These are phyloP conservation scores for Antrozous pallidus DNA, from an alignment of 2,797 vertebrate species.

Conservation along the genomic window DNA sequence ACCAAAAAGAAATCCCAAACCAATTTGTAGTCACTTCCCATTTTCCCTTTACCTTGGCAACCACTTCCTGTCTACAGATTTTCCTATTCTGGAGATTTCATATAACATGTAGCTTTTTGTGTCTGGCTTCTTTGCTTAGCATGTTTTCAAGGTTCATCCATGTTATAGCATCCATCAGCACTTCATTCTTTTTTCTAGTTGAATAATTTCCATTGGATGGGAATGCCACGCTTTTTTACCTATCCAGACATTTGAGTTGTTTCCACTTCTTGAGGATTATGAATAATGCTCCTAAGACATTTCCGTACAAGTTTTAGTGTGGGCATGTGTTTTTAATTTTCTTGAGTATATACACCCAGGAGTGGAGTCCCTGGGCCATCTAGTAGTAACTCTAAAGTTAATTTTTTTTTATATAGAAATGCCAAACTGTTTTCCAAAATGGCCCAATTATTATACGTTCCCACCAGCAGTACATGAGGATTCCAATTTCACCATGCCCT, in stretches of 20 bases:
- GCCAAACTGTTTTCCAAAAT: neutral
- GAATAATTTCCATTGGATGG: neutral
- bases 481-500: neutral
- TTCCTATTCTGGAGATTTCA: neutral
- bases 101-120: neutral
- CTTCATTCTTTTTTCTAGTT: neutral
- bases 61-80: neutral
- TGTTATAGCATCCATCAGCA: neutral
- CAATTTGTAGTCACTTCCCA: neutral
- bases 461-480: neutral
- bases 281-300: neutral
- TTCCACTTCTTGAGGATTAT: neutral
- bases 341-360: neutral
- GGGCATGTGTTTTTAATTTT: neutral
- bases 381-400: neutral
- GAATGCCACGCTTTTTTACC: neutral
- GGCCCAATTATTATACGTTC: neutral
- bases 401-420: constrained; percentile 23
- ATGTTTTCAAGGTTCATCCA: neutral
- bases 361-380: neutral
- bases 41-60: neutral
- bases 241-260: neutral
- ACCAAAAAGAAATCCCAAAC: neutral
- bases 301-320: neutral
- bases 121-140: neutral